These are phyloP conservation scores for Mesoligia furuncula DNA, from an alignment of 2,888 invertebrate species.

Conservation along the genomic window DNA sequence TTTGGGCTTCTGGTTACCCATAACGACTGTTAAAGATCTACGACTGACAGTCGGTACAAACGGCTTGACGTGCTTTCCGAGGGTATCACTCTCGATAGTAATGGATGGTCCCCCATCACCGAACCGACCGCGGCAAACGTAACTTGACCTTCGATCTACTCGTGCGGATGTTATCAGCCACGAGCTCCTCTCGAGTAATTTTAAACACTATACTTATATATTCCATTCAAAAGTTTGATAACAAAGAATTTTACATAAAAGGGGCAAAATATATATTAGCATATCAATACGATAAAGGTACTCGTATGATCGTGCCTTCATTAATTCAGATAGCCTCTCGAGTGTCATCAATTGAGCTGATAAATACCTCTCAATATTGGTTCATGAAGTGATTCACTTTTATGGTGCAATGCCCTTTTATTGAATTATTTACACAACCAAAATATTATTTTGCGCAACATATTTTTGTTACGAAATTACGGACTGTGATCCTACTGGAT, in stretches of 20 bases:
- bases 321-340: constrained; percentile 63
- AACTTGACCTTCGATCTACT: not conserved
- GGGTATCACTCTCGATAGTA: not conserved
- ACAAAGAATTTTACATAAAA: constrained; percentile 27
- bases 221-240: constrained; percentile 21
- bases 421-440: not conserved
- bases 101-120: not conserved
- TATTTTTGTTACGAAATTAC: constrained; percentile 23
- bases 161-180: not conserved
- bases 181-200: not conserved
- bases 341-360: constrained; percentile 63
- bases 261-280: constrained; percentile 51
- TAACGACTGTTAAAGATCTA: not conserved
- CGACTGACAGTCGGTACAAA: not conserved
- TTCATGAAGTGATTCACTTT: constrained; percentile 46
- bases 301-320: constrained; percentile 65
- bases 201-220: not conserved
- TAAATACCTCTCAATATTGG: constrained; percentile 51
- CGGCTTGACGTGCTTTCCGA: not conserved
- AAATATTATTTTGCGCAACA: constrained; percentile 2
- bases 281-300: constrained; percentile 68
- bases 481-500: constrained; percentile 1
- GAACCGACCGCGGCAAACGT: not conserved
- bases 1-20: not conserved
- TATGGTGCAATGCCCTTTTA: constrained; percentile 24